phyloP scores from a whole-genome alignment of 2,113 vertebrate species.

The Candoia aspera region DNA sequence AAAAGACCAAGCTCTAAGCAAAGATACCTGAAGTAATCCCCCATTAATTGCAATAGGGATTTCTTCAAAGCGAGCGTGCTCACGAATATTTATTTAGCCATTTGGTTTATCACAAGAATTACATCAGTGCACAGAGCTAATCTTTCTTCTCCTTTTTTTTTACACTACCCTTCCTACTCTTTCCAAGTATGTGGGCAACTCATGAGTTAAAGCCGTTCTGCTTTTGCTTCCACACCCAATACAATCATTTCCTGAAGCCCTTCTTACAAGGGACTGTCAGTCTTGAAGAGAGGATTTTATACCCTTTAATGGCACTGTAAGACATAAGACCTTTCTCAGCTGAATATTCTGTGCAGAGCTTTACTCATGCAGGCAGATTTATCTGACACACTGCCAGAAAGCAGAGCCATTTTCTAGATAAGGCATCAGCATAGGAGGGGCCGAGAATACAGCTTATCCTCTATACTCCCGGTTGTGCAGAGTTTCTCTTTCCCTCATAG shows the following conservation, averaged over 20 bases:
- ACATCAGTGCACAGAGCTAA: background rate
- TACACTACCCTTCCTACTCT: slow-evolving; percentile 57
- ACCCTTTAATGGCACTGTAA: slow-evolving; percentile 51
- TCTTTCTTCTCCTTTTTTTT: slow-evolving; percentile 15
- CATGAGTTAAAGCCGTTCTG: slow-evolving; percentile 62
- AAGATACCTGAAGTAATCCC: background rate
- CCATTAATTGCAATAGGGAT: background rate
- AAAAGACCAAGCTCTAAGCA: background rate
- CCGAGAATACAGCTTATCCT: background rate
- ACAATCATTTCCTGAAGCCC: slow-evolving; percentile 74
- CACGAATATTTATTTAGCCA: background rate
- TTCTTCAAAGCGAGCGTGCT: background rate
- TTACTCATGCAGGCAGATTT: slow-evolving; percentile 25
- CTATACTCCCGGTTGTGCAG: background rate
- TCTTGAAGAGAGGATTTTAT: slow-evolving; percentile 61
- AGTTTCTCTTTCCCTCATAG: too few species aligned
- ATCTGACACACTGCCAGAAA: slow-evolving; percentile 43
- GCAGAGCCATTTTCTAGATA: slow-evolving; percentile 26
- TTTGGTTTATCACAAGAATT: slow-evolving; percentile 6
- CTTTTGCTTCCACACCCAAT: slow-evolving; percentile 64
- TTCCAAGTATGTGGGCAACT: slow-evolving; percentile 57
- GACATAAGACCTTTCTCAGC: slow-evolving; percentile 47
- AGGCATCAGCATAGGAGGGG: slow-evolving; percentile 10
- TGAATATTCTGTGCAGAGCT: slow-evolving; percentile 13
- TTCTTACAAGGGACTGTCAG: slow-evolving; percentile 51